These are phyloP conservation scores for Eriosoma lanigerum DNA, from an alignment of 1,140 invertebrate genomes.

Conservation along the genomic window DNA sequence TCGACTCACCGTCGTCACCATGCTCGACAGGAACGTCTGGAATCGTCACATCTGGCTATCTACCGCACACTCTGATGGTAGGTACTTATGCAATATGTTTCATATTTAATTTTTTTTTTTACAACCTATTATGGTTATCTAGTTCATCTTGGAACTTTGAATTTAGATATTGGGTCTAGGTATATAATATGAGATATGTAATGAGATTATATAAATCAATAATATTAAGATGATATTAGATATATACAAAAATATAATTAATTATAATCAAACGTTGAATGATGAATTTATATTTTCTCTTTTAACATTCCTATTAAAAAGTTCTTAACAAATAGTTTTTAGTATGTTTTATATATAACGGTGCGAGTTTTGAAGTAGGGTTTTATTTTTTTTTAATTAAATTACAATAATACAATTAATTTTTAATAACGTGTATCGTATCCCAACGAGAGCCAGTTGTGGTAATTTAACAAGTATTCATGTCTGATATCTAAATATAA, in stretches of 20 bases:
- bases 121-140: neutral
- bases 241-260: too few relatives aligned
- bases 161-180: neutral
- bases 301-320: too few relatives aligned
- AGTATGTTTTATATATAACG: too few relatives aligned
- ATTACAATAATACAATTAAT: neutral
- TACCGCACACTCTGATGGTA: neutral
- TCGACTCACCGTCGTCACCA: conserved; percentile 4
- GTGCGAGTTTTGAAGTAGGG: too few relatives aligned
- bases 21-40: neutral
- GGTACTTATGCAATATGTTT: neutral
- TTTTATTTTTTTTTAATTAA: too few relatives aligned
- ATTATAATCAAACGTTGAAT: too few relatives aligned
- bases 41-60: neutral
- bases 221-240: too few relatives aligned
- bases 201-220: too few relatives aligned
- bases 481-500: neutral
- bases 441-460: too few relatives aligned
- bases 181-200: neutral
- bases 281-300: too few relatives aligned
- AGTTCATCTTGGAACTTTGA: neutral
- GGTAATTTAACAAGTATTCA: neutral
- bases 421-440: neutral
- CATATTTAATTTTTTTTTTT: neutral
- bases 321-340: too few relatives aligned